Conservation (phyloP, 2,797 vertebrate species). For the Hephaestus fuliginosus region DNA sequence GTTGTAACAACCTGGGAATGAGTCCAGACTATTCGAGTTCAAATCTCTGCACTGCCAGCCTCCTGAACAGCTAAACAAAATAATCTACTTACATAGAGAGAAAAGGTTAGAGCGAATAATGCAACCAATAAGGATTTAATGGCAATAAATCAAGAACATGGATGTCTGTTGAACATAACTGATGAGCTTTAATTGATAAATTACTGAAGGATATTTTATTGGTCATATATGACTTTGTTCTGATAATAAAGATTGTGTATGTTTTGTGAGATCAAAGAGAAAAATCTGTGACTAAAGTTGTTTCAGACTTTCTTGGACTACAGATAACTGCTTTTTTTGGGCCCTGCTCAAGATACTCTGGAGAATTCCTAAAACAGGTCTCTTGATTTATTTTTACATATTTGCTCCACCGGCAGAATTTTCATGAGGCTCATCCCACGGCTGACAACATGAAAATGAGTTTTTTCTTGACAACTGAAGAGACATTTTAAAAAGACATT, state of each 20-base stretch:
- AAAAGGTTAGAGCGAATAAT: background rate
- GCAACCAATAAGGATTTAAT: background rate
- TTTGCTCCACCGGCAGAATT: background rate
- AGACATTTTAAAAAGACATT: slow-evolving; percentile 39
- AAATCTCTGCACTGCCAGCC: slow-evolving; percentile 24
- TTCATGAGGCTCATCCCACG: slow-evolving; percentile 1
- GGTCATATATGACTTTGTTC: background rate
- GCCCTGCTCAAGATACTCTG: background rate
- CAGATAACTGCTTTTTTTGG: background rate
- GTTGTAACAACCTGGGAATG: background rate
- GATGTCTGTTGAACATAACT: background rate
- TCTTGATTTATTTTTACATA: background rate
- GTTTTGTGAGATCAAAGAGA: background rate
- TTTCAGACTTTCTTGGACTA: background rate
- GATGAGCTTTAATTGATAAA: background rate
- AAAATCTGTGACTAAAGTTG: background rate
- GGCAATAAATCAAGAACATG: background rate
- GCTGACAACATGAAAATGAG: background rate
- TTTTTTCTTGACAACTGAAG: slow-evolving; percentile 23
- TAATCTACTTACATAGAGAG: slow-evolving; percentile 46
- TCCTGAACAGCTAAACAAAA: slow-evolving; percentile 19
- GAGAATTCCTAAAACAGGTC: background rate
- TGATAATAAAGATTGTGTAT: background rate
- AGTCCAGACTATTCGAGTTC: slow-evolving; percentile 34
- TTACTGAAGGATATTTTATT: background rate